These are phyloP conservation scores for Cricetomys ansorgei DNA, from an alignment of 2,113 vertebrate species.

Conservation along the genomic window DNA sequence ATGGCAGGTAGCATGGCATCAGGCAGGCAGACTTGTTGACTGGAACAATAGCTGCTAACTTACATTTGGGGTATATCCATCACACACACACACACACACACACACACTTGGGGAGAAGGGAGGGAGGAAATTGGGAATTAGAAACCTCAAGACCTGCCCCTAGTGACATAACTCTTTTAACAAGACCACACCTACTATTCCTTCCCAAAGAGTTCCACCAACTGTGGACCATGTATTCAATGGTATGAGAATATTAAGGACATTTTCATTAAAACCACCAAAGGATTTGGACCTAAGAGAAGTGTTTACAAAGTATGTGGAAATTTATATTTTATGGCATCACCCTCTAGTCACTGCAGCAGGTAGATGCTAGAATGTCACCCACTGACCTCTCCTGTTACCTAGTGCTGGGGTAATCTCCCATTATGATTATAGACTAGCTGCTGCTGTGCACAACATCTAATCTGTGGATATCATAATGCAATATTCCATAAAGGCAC, in stretches of 20 bases:
- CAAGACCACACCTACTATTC: background rate
- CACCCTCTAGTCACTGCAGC: background rate
- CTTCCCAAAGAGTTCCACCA: background rate
- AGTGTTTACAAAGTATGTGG: background rate
- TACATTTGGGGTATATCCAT: background rate
- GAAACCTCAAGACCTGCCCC: background rate
- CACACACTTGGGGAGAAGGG: no score
- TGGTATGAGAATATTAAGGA: background rate
- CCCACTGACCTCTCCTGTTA: accelerated
- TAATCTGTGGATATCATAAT: background rate
- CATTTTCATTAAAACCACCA: background rate
- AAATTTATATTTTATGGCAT: background rate
- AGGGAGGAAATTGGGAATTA: background rate
- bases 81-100: no score
- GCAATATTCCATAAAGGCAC: background rate
- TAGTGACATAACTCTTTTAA: background rate
- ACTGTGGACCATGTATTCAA: no score
- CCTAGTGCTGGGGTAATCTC: background rate
- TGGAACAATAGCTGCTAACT: background rate
- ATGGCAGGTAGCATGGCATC: background rate
- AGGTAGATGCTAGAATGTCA: background rate
- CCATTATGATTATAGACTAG: background rate
- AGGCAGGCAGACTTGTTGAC: background rate
- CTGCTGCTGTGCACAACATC: background rate
- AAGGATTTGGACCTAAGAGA: no score